Evolutionary conservation across 2,797 vertebrate species (phyloP), one percentile per base, ranked within the genome.

Genomic region (Leuciscus waleckii): DNA sequence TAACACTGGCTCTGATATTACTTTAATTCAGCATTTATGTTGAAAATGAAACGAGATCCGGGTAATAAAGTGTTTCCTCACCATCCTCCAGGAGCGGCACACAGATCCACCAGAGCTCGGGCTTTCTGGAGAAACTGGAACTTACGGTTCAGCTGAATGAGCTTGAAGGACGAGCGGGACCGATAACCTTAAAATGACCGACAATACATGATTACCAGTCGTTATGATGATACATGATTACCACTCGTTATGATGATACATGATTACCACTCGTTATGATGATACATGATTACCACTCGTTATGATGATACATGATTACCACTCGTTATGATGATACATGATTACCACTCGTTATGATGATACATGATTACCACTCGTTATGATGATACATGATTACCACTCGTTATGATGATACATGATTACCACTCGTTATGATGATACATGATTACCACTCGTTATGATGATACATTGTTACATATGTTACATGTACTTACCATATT

Each of bases 141-240:
- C 79, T 98, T 99, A 46, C 98, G 95, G 83, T 99, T 99, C 41
- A 99, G 95, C 90, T 99, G 98, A 29, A 99, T 98, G 26, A 99
- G 95, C 67, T 99, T 99, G 92, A 99, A 99, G n/a, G 98, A 97
- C 0, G 98, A 99, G 61, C 98, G 97, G 77, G 98, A 99, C 2
- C 98, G 97, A 89, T 99, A 99, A 13, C 98, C 98, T 99, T 87
- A 7, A 10, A 61, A 65, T 80, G 3, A 1, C 17, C 54, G 21
- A 73, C 16, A 87, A 23, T 5, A 61, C 9, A n/a, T 14, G 26
- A n/a, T 11, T 1, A 58, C 3, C 56, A 10, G 1, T 10, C 9
- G 2, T 11, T 5, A 0, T 58, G 10, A 11, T 26, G 1, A n/a
- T n/a, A n/a, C n/a, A n/a, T n/a, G 29, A 29, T 29, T 29, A 29